Conservation (phyloP, 1,140 invertebrate species). For the Tetramorium alpestre region DNA sequence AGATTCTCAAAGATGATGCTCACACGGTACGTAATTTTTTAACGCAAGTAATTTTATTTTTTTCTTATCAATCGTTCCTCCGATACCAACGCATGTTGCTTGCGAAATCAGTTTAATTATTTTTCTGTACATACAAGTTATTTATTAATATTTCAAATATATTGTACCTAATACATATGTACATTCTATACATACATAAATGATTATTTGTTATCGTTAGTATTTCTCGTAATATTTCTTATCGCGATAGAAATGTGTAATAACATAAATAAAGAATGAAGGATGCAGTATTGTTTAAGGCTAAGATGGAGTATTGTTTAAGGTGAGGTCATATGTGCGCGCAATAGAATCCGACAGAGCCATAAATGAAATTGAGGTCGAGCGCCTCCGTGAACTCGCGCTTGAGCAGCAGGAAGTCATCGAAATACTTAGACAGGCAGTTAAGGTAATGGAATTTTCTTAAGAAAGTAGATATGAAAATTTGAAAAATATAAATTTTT, state of each 20-base stretch:
- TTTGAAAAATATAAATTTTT: background rate
- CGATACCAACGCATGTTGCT: background rate
- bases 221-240: background rate
- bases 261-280: background rate
- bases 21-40: constrained; percentile 74
- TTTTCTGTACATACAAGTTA: background rate
- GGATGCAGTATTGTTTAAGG: constrained; percentile 63
- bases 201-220: background rate
- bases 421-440: constrained; percentile 81
- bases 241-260: background rate
- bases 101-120: background rate
- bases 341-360: constrained; percentile 76
- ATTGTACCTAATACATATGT: too few relatives aligned
- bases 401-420: constrained; percentile 83
- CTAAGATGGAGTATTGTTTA: constrained; percentile 33
- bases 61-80: background rate
- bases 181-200: background rate
- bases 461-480: background rate
- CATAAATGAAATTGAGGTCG: constrained; percentile 77
- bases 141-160: background rate
- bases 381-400: constrained; percentile 80
- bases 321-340: constrained; percentile 76
- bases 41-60: background rate
- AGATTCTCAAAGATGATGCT: constrained; percentile 74
- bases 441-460: constrained; percentile 78